A percentile compares a stretch with the other conserved stretches of the same genome.
Evolutionary conservation across 2,888 invertebrate genomes (phyloP).

Genomic region (Melieria crassipennis): DNA sequence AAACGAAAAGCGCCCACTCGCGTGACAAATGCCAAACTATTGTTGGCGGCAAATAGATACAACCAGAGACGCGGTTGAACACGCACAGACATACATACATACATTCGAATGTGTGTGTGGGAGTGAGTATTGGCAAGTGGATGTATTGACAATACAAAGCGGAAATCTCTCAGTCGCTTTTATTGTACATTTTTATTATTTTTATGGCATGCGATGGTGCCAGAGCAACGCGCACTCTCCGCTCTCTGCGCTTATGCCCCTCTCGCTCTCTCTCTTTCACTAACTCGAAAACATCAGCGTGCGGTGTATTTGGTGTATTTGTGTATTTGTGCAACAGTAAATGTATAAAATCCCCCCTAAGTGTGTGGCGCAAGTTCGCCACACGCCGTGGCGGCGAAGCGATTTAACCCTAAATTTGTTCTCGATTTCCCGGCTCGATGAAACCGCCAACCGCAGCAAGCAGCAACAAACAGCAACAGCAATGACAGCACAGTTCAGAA

Average conservation of each 20-base stretch:
- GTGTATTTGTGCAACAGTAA: no score
- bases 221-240: not conserved
- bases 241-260: not conserved
- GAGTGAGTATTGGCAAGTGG: no score
- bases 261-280: not conserved
- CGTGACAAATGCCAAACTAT: not conserved
- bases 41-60: not conserved
- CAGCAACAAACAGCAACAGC: not conserved
- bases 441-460: not conserved
- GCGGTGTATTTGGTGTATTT: no score
- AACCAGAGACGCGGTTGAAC: not conserved
- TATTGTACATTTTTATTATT: no score
- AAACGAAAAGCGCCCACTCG: not conserved
- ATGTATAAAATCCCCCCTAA: not conserved
- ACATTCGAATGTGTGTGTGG: no score
- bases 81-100: not conserved
- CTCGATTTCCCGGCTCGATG: slow-evolving; percentile 19
- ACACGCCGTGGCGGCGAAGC: no score
- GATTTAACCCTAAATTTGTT: slow-evolving; percentile 24
- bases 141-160: no score
- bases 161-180: no score
- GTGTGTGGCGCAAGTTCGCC: no score
- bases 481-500: not conserved
- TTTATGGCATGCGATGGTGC: not conserved
- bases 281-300: not conserved